Conservation (phyloP, 2,113 vertebrate species). For the Hemichromis elongatus region DNA sequence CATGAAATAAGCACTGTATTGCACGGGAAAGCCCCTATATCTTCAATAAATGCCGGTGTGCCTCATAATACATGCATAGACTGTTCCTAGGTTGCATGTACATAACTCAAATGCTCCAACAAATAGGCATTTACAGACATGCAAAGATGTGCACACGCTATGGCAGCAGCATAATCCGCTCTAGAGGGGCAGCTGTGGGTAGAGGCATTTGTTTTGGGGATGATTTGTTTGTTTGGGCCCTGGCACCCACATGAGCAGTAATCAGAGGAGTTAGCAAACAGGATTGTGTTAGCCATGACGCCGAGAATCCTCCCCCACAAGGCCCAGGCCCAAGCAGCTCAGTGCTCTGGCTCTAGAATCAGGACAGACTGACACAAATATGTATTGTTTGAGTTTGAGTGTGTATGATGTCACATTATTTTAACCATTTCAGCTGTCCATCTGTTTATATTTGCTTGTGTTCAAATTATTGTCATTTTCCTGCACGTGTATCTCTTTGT, state of each 20-base stretch:
- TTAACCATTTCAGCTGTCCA: not conserved
- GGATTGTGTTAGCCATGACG: constrained; percentile 68
- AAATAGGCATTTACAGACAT: not conserved
- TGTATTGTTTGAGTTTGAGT: not conserved
- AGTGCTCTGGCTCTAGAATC: constrained; percentile 31
- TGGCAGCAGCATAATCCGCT: constrained; percentile 20
- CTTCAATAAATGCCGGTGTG: not conserved
- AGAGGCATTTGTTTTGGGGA: constrained; percentile 58
- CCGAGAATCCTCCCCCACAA: constrained; percentile 55
- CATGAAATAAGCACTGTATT: not conserved
- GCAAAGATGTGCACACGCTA: not conserved
- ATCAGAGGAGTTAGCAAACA: constrained; percentile 75
- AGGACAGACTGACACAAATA: constrained; percentile 15
- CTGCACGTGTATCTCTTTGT: not conserved
- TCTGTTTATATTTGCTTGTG: not conserved
- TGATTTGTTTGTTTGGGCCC: constrained; percentile 62
- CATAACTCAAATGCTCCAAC: not conserved
- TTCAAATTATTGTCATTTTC: not conserved
- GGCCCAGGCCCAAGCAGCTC: constrained; percentile 56
- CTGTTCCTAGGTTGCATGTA: not conserved
- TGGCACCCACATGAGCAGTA: constrained; percentile 70
- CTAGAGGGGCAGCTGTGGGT: constrained; percentile 43
- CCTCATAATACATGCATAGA: not conserved
- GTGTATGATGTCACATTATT: not conserved
- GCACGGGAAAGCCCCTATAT: not conserved